These are phyloP conservation scores for Xanthorhoe designata DNA, from an alignment of 2,888 invertebrate genomes.

Conservation along the genomic window DNA sequence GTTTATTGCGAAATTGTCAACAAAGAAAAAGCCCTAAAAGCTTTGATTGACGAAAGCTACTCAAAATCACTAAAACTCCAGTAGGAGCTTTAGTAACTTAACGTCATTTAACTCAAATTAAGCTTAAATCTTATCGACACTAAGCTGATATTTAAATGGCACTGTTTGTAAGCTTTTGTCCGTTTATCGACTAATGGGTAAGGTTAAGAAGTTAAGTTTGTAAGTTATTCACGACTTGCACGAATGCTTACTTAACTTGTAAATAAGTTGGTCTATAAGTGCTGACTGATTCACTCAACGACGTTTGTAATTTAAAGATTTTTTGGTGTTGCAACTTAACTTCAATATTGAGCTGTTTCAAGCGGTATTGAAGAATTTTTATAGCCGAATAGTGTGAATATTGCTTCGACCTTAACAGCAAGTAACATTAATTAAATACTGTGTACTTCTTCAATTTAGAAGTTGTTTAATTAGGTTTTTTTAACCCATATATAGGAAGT, in stretches of 20 bases:
- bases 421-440: no score
- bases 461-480: no score
- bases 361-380: no score
- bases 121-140: conserved; percentile 23
- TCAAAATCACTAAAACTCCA: conserved; percentile 6
- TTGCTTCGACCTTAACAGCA: no score
- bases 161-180: conserved; percentile 20
- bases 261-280: conserved; percentile 2
- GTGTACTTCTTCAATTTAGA: no score
- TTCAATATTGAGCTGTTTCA: no score
- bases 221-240: conserved; percentile 15
- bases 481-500: no score
- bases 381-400: no score
- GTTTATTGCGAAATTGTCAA: no score
- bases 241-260: conserved; percentile 4
- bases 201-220: conserved; percentile 1
- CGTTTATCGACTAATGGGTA: conserved; percentile 11
- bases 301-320: neutral
- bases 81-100: conserved; percentile 18
- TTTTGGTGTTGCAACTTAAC: neutral
- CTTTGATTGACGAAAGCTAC: conserved; percentile 6
- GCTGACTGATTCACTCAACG: neutral
- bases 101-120: conserved; percentile 13
- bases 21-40: no score
- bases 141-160: conserved; percentile 30